Base-by-base conservation (phyloP, 2,113 vertebrate genomes). In the Mesembrinibis cayennensis region DNA sequence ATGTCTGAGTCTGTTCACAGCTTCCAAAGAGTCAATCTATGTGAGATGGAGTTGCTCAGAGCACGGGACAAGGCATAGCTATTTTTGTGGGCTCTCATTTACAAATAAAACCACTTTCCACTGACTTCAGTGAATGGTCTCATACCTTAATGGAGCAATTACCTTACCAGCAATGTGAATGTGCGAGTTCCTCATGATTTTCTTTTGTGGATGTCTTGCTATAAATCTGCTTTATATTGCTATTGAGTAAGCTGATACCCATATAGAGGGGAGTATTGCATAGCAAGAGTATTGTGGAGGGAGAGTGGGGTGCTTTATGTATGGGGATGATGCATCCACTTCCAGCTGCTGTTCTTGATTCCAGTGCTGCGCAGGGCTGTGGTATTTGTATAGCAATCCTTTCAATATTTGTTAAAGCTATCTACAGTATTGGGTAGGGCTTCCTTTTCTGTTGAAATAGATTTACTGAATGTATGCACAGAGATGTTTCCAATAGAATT, bases 401-500 rank as follows among this genome's bases (percentile, higher is more conserved):
- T 84, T 45, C 90, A 81, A 26, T 93, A 67, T 97, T 96, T 94
- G 67, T 74, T 50, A 67, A 93, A 95, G 76, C 8, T 81, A 59
- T 36, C 90, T 59, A 6, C 52, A 25, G n/a, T 29, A 21, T 25
- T 78, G 94, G 59, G n/a, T 17, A 90, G 59, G 29, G 42, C 61
- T 94, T 67, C 47, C 45, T 82, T 42, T 94, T 91, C 29, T 92
- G 67, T 71, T 96, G 92, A 84, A 87, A 74, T 20, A 90, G 77
- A 63, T 38, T 53, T 74, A 70, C 69, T 59, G 79, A 70, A 55
- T 88, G 58, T 95, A 83, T 93, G 90, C 87, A 88, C 66, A 86
- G 90, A 77, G 76, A 63, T 73, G 76, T 90, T 97, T 94, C 82
- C 82, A 93, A 26, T 13, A 87, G 82, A 47, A 90, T 89, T 94